Base-by-base conservation (phyloP, 1,140 invertebrate genomes). In the Scaptomyza pallida region DNA sequence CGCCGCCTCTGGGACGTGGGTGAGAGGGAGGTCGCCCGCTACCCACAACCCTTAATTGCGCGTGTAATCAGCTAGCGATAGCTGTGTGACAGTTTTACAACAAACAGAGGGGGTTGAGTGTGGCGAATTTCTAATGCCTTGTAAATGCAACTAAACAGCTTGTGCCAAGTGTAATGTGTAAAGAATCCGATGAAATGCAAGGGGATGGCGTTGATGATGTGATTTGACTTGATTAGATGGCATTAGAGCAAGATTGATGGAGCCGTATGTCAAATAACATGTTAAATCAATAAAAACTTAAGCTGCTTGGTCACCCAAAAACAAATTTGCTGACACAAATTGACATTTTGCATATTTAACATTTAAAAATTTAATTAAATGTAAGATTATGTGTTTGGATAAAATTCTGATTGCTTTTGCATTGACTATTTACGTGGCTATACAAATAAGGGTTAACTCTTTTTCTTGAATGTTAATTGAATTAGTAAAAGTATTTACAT, bases 21-120 rank as follows among this genome's bases (percentile, higher is more conserved):
- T 16, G 23, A 16, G 54, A 40, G n/a, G 8, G 10, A 19, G 33
- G 75, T 21, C 78, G 65, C 50, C 47, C 51, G 61, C 47, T 59
- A 57, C 30, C 81, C 81, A 61, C 81, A 85, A 77, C 81, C 81
- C 81, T 86, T 85, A 85, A 85, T 85, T 86, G 81, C 62, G 73
- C 81, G 77, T 86, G 81, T 86, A 85, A 85, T 86, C 81, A 73
- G 48, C 43, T 35, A 13, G 33, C 61, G 21, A 33, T 45, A 12
- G 33, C 55, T 47, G 33, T 72, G 61, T 16, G 61, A 65, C 54
- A 57, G 3, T 26, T 73, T 55, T 59, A 40, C 45, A 19, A 35
- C 51, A 2, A n/a, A n/a, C n/a, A 13, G 41, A 3, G 16, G 13
- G 50, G 15, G 33, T 44, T 37, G 37, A 61, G 45, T 55, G 33